Evolutionary conservation across 2,888 invertebrate species (phyloP), one percentile per base, ranked within the genome.

Genomic region (Rotaria macrura): DNA sequence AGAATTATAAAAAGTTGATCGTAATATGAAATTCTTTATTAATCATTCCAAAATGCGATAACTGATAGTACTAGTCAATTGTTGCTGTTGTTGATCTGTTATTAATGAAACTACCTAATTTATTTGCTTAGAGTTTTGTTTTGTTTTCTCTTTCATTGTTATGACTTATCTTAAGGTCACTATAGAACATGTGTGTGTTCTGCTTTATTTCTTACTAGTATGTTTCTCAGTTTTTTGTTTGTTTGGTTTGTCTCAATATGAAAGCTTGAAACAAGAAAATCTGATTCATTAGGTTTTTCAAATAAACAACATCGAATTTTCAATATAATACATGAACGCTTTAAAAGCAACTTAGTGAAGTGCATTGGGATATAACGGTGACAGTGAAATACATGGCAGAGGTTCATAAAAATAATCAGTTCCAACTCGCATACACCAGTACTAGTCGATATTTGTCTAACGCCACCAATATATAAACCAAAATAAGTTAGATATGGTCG

Each of bases 51-150:
- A 29, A 29, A 29, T 14, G 10, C 65, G 65, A 34, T 65, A 65
- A 65, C 65, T 65, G 65, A 65, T 65, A 65, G n/a, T 65, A 65
- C 65, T 65, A 65, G 65, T 65, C 65, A 65, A 65, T 65, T 65
- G 65, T 65, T 65, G 65, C 34, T 65, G n/a, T 65, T 65, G 65
- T 65, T 34, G 65, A 65, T 65, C 65, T 65, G 65, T 65, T 29
- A n/a, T 65, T 65, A 29, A 65, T 10, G 1, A 29, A 65, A 65
- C 65, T n/a, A n/a, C n/a, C n/a, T 65, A 65, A 65, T 65, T 65
- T 65, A 65, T 65, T 65, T 65, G 29, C 65, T 29, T n/a, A n/a
- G 2, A 14, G 12, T 65, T 65, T 65, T 65, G 29, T n/a, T 65
- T 65, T 65, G 14, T 5, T 65, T 65, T 65, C 65, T 65, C n/a